Conservation (phyloP, 2,888 invertebrate genomes). For the Cybosia mesomella region DNA sequence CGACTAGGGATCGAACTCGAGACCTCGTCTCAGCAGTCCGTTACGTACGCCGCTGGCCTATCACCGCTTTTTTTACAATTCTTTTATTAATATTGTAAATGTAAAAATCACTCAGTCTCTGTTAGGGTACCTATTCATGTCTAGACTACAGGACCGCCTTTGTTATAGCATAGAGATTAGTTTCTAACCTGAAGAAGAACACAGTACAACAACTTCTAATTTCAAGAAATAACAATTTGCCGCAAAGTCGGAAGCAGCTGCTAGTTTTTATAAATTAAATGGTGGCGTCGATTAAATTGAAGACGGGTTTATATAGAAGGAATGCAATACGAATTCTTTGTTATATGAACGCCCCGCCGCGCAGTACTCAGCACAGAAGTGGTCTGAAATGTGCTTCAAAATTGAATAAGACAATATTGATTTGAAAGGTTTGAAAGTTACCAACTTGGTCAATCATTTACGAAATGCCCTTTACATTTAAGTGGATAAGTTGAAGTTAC, state of each 20-base stretch:
- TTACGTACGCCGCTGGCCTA: too few species aligned
- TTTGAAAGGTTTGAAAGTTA: neutral
- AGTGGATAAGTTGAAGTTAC: neutral
- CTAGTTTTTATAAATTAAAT: neutral
- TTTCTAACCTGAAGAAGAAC: neutral
- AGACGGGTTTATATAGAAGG: neutral
- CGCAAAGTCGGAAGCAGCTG: neutral
- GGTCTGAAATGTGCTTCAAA: neutral
- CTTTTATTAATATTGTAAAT: too few species aligned
- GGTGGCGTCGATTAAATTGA: neutral
- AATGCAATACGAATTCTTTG: constrained; percentile 4
- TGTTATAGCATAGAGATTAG: neutral
- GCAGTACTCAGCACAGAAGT: neutral
- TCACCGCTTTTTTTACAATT: too few species aligned
- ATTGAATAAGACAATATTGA: neutral
- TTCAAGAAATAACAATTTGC: neutral
- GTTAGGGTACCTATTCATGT: neutral
- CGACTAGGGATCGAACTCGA: too few species aligned
- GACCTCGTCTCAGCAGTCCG: too few species aligned
- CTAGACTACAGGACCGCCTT: neutral
- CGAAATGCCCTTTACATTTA: neutral
- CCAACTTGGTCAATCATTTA: neutral
- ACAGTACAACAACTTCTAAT: neutral
- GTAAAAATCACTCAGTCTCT: too few species aligned
- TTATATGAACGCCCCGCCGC: neutral